A percentile compares a stretch with the other conserved stretches of the same genome.
Conservation (phyloP, 2,888 invertebrate species). For the Toxonevra muliebris region DNA sequence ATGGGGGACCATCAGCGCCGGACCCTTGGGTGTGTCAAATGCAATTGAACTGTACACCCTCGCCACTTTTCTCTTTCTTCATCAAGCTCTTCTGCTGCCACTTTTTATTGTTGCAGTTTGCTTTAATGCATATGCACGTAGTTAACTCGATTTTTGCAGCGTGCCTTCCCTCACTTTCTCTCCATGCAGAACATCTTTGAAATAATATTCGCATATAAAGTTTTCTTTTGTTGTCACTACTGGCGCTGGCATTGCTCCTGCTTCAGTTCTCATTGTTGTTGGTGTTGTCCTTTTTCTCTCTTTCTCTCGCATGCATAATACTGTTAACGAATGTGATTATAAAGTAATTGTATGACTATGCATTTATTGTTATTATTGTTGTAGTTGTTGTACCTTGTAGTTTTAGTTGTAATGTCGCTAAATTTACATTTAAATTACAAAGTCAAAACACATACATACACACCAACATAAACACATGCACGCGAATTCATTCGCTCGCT, state of each 20-base stretch:
- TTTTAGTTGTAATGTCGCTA: constrained; percentile 18
- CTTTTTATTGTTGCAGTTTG: too few species aligned
- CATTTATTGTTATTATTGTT: constrained; percentile 1
- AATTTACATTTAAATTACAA: constrained; percentile 36
- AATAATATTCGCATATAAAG: too few species aligned
- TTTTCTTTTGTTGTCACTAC: not conserved
- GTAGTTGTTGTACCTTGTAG: constrained; percentile 13
- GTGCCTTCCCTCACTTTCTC: too few species aligned
- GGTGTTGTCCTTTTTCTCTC: not conserved
- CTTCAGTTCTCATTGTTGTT: not conserved
- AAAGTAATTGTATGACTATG: constrained; percentile 33
- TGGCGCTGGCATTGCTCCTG: constrained; percentile 9
- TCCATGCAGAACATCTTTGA: too few species aligned
- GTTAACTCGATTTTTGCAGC: too few species aligned
- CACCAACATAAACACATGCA: constrained; percentile 1
- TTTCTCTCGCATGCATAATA: constrained; percentile 2
- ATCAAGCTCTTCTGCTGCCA: too few species aligned
- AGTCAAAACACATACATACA: constrained; percentile 34
- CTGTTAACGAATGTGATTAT: constrained; percentile 31
- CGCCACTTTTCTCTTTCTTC: too few species aligned
- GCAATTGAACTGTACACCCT: too few species aligned
- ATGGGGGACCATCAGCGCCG: too few species aligned
- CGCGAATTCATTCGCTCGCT: constrained; percentile 10
- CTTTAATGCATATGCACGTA: too few species aligned
- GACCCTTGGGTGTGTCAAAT: too few species aligned